Conservation (phyloP, 2,797 vertebrate genomes). For the Pyrrhura leucotis region DNA sequence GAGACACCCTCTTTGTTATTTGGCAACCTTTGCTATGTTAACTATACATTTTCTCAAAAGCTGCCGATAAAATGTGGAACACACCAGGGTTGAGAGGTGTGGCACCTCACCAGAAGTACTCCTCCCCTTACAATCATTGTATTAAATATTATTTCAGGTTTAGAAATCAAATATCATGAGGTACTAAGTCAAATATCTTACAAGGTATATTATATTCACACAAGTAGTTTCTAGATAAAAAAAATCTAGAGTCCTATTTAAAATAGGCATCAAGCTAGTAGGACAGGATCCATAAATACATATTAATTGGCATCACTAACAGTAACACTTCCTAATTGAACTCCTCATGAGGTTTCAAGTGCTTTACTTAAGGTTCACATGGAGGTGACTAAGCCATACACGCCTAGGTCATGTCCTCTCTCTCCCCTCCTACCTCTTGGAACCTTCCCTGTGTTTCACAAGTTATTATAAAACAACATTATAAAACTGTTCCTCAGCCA, state of each 20-base stretch:
- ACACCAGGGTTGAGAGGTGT: not conserved
- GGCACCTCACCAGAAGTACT: not conserved
- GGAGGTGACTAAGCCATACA: not conserved
- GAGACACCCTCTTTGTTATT: too few species aligned
- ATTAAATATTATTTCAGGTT: not conserved
- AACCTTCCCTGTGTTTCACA: not conserved
- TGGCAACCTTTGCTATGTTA: not conserved
- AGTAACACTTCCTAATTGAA: not conserved
- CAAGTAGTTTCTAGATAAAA: not conserved
- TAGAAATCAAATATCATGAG: not conserved
- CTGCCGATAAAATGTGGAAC: not conserved
- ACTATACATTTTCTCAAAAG: not conserved
- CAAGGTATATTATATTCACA: not conserved
- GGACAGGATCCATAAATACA: not conserved
- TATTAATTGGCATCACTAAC: not conserved
- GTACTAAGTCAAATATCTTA: not conserved
- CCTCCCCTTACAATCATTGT: not conserved
- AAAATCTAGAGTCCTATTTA: not conserved
- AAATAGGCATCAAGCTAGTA: not conserved
- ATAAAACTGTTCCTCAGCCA: not conserved
- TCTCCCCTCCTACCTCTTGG: slow-evolving; percentile 15
- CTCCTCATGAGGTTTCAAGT: not conserved
- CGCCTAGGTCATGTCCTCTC: not conserved
- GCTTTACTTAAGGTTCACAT: not conserved
- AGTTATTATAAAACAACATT: not conserved